phyloP scores from a whole-genome alignment of 2,888 invertebrate species.

The Platynereis dumerilii region DNA sequence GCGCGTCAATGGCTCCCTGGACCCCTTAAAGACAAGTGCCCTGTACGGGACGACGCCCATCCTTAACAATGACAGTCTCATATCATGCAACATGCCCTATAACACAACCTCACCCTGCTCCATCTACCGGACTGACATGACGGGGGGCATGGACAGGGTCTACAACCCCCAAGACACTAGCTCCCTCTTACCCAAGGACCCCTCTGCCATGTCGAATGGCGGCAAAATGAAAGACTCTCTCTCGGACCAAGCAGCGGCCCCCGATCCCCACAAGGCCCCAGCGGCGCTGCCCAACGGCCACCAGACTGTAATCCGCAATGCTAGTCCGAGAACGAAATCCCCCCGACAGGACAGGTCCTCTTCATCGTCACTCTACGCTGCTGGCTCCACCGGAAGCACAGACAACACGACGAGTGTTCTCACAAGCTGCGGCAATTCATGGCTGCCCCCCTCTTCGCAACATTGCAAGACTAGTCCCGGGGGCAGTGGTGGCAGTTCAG shows the following conservation, averaged over 20 bases:
- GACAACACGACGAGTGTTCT: constrained; percentile 16
- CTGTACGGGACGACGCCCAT: constrained; percentile 25
- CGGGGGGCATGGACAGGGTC: background rate
- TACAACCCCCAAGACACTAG: constrained; percentile 2
- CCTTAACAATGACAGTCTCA: constrained; percentile 25
- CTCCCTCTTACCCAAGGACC: background rate
- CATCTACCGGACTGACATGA: constrained; percentile 25
- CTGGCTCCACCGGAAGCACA: background rate
- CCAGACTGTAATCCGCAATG: constrained; percentile 30
- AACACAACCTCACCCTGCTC: constrained; percentile 30
- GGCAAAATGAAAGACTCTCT: constrained; percentile 2
- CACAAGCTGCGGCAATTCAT: constrained; percentile 21
- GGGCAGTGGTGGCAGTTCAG: too few relatives aligned
- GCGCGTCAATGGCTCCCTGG: constrained; percentile 48
- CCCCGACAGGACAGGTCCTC: constrained; percentile 18
- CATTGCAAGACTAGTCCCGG: constrained; percentile 19
- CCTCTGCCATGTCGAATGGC: background rate
- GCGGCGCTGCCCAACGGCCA: constrained; percentile 23
- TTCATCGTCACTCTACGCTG: background rate
- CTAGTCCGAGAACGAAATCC: constrained; percentile 30
- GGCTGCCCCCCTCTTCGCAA: background rate
- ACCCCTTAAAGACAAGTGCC: constrained; percentile 22
- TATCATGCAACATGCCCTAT: constrained; percentile 20
- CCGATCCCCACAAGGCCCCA: background rate
- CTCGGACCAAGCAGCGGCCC: background rate